Evolutionary conservation across 2,888 invertebrate genomes (phyloP), one percentile per base, ranked within the genome.

Genomic region (Sinhomidia bicolor): DNA sequence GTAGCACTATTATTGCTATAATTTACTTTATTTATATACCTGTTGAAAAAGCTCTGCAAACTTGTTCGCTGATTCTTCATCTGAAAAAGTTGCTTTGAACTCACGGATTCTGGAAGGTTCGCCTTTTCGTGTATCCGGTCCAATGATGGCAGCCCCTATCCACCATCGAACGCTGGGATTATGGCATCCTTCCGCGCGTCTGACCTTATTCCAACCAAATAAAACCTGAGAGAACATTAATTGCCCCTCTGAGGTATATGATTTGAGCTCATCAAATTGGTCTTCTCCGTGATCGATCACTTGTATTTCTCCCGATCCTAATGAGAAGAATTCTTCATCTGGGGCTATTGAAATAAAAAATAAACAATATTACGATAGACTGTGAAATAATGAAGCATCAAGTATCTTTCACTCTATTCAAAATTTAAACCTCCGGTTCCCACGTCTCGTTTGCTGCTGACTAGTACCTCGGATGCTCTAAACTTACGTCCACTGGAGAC

Each of bases 41-140:
- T 88, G 88, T 57, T 90, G 89, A 86, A 90, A 90, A 3, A 88
- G 65, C 65, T 81, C 80, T 60, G 80, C 68, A 81, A 90, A 90
- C 60, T 89, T 88, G n/a, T 80, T 74, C 0, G 90, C 89, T 3
- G 86, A 23, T 6, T 88, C 88, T 74, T 85, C 54, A 57, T 89
- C 82, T 5, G 71, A 44, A 78, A 90, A 90, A 10, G 84, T 85
- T 0, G 86, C 89, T 44, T 84, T 85, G 36, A 90, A 90, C 32
- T 90, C 89, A 5, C 90, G 89, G 76, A 90, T 88, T 20, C 88
- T 82, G 1, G 89, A 88, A 20, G 88, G 57, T 17, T 88, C 88
- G 10, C 62, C 85, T 65, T 10, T 85, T 68, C 9, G 57, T 47
- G 32, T 41, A 26, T 80, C 89, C 1, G 79, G n/a, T 20, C 89